Conservation (phyloP, 2,888 invertebrate genomes). For the Drosophila niveifrons region DNA sequence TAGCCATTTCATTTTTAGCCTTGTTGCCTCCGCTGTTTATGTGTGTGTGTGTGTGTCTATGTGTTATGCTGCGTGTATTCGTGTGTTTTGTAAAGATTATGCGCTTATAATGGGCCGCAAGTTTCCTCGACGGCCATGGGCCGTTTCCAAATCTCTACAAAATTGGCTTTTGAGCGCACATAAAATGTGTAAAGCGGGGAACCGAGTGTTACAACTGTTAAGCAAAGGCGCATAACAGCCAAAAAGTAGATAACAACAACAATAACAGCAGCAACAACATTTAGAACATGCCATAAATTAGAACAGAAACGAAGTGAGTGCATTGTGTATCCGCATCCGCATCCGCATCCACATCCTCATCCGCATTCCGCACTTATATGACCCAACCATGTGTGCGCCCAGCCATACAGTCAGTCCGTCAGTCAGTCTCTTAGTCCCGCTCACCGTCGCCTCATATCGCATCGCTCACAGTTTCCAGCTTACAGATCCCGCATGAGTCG, state of each 20-base stretch:
- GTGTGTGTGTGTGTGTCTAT: slow-evolving; percentile 20
- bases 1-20: slow-evolving; percentile 73
- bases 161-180: slow-evolving; percentile 81
- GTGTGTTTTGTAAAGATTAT: slow-evolving; percentile 75
- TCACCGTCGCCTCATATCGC: slow-evolving; percentile 1
- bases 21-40: slow-evolving; percentile 19
- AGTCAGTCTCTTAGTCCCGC: neutral
- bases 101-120: slow-evolving; percentile 79
- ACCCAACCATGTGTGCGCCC: slow-evolving; percentile 40
- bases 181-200: slow-evolving; percentile 73
- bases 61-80: slow-evolving; percentile 25
- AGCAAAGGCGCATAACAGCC: slow-evolving; percentile 58
- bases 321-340: slow-evolving; percentile 54
- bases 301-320: slow-evolving; percentile 72
- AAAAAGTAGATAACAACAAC: slow-evolving; percentile 53
- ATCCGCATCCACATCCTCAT: slow-evolving; percentile 25
- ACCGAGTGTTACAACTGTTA: slow-evolving; percentile 68
- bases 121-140: slow-evolving; percentile 59
- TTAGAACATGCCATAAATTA: slow-evolving; percentile 68
- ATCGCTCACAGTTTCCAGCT: neutral
- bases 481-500: slow-evolving; percentile 71
- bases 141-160: slow-evolving; percentile 72
- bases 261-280: slow-evolving; percentile 33
- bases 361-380: slow-evolving; percentile 40
- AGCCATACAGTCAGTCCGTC: too few species aligned